These are phyloP conservation scores for Plutella xylostella DNA, from an alignment of 2,888 invertebrate genomes.

Conservation along the genomic window DNA sequence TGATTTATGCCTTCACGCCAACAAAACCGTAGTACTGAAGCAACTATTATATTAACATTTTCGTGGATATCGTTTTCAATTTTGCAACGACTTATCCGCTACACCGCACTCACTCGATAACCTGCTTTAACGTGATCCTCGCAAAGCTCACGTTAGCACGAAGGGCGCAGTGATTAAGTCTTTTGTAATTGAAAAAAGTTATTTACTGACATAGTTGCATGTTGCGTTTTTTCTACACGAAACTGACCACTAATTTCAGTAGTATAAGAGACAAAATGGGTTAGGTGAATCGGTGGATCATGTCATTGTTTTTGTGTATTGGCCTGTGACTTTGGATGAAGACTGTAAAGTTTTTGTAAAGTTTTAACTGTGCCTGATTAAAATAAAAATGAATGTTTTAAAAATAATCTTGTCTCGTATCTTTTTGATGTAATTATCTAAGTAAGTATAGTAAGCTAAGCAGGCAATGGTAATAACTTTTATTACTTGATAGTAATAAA, in stretches of 20 bases:
- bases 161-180: constrained; percentile 33
- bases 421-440: no score
- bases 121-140: constrained; percentile 15
- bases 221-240: constrained; percentile 19
- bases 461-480: no score
- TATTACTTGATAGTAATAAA: no score
- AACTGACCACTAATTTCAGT: constrained; percentile 29
- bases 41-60: constrained; percentile 71
- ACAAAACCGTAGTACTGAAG: constrained; percentile 68
- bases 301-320: constrained; percentile 61
- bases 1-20: constrained; percentile 71
- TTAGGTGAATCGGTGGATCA: constrained; percentile 24
- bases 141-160: constrained; percentile 22
- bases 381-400: no score
- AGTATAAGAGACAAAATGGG: neutral
- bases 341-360: no score
- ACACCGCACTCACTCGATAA: constrained; percentile 17
- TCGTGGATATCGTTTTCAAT: constrained; percentile 63
- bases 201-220: constrained; percentile 61
- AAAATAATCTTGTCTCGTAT: no score
- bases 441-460: no score
- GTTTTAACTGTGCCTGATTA: no score
- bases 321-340: constrained; percentile 58
- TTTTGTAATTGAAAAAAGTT: constrained; percentile 61
- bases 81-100: constrained; percentile 45